A percentile compares a stretch with the other conserved stretches of the same genome.
phyloP scores from a whole-genome alignment of 2,113 vertebrate species.

The Castor canadensis region DNA sequence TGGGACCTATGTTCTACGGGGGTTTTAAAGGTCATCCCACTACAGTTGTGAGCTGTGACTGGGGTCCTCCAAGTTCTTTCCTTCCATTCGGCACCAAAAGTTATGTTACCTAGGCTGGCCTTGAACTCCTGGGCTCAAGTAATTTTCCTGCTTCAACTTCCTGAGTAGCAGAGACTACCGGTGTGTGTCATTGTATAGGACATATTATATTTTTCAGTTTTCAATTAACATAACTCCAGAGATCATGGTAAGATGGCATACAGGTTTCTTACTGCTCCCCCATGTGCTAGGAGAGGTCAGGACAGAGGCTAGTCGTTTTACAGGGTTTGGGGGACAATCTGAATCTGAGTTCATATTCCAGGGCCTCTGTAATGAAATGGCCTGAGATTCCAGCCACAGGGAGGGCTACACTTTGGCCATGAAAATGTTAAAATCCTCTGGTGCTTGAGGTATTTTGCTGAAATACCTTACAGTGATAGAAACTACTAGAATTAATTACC shows the following conservation, averaged over 20 bases:
- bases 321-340: neutral
- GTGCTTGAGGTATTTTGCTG: neutral
- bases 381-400: neutral
- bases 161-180: neutral
- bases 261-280: neutral
- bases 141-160: neutral
- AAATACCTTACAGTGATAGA: neutral
- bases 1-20: too few relatives aligned
- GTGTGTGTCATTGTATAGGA: neutral
- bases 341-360: neutral
- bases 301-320: accelerated
- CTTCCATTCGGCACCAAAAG: neutral
- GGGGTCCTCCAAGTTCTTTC: neutral
- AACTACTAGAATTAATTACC: neutral
- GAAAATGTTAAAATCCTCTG: neutral
- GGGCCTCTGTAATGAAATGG: neutral
- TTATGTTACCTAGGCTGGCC: too few relatives aligned
- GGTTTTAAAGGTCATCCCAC: neutral
- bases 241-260: neutral
- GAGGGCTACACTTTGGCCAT: neutral
- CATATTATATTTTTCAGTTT: neutral
- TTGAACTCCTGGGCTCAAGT: neutral
- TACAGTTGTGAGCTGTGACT: neutral
- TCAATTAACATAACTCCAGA: neutral
- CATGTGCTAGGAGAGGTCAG: accelerated